Base-by-base conservation (phyloP, 1,140 invertebrate genomes). In the Oncopodura yosiiana region DNA sequence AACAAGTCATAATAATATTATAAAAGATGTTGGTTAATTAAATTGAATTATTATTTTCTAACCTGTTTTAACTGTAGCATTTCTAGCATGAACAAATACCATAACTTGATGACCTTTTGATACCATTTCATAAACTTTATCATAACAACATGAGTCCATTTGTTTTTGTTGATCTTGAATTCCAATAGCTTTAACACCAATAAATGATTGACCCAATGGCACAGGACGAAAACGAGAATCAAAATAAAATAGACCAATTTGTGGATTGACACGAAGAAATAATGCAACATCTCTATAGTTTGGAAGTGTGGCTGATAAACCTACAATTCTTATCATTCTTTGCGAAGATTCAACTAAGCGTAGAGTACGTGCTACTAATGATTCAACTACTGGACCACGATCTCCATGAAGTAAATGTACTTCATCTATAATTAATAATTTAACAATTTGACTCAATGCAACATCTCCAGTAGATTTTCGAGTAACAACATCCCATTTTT, bases 401-500 rank as follows among this genome's bases (percentile, higher is more conserved):
- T 98, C 94, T 6, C 94, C 92, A 69, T 99, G 94, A 24, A 99
- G 72, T 9, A 99, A 74, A 72, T 99, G 96, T 2, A 99, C 93
- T 75, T 99, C 96, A 73, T 99, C 96, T 64, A 99, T 94, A 59
- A 99, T 99, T 0, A 99, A 72, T 9, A 99, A 73, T 66, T 88
- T 87, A 0, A 99, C 92, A 34, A 97, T 77, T 66, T 86, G 86
- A 3, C 88, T 83, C 16, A 98, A 69, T 37, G 87, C 86, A 43
- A 91, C 85, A 71, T 99, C 94, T 27, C 92, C 59, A 62, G 81
- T 79, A 56, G 85, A 83, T 74, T 99, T 99, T 52, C 96, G 74
- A 0, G 95, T 98, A 2, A 99, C 90, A 14, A 99, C 93, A 73
- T 99, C 96, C 94, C 95, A 99, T 69, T 99, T 99, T 73, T 99